Percentiles rank a stretch among this genome's conserved stretches.
Conservation (phyloP, 2,888 invertebrate genomes). For the Chaitophorus viminalis region DNA sequence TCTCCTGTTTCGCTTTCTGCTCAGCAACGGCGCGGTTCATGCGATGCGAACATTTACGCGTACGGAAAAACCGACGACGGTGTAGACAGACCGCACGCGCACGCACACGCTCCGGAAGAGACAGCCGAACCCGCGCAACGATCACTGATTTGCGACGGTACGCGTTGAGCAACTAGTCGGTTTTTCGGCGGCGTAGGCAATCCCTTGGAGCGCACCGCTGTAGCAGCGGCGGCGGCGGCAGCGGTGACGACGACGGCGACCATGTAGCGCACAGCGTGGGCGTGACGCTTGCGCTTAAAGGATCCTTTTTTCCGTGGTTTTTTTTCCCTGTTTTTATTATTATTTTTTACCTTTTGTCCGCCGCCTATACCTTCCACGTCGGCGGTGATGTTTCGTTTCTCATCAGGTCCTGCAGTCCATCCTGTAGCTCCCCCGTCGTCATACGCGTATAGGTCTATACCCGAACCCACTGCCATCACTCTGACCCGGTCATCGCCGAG, state of each 20-base stretch:
- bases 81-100: not conserved
- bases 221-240: slow-evolving; percentile 29
- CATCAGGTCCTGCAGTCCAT: too few species aligned
- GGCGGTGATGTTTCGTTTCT: too few species aligned
- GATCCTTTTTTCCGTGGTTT: not conserved
- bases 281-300: slow-evolving; percentile 52
- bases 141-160: slow-evolving; percentile 30
- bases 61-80: not conserved
- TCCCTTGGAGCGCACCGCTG: slow-evolving; percentile 24
- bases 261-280: slow-evolving; percentile 16
- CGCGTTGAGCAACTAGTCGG: slow-evolving; percentile 58
- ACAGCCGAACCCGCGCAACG: not conserved
- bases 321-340: not conserved
- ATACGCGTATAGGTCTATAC: too few species aligned
- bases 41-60: too few species aligned
- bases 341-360: not conserved
- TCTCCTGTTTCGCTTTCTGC: too few species aligned
- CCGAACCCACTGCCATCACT: too few species aligned
- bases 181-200: slow-evolving; percentile 27
- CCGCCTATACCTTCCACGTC: not conserved
- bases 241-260: slow-evolving; percentile 4
- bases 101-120: not conserved
- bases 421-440: too few species aligned
- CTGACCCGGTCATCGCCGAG: too few species aligned
- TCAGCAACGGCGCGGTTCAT: too few species aligned